A percentile compares a stretch with the other conserved stretches of the same genome.
phyloP scores from a whole-genome alignment of 2,113 vertebrate genomes.

The Elephas maximus region DNA sequence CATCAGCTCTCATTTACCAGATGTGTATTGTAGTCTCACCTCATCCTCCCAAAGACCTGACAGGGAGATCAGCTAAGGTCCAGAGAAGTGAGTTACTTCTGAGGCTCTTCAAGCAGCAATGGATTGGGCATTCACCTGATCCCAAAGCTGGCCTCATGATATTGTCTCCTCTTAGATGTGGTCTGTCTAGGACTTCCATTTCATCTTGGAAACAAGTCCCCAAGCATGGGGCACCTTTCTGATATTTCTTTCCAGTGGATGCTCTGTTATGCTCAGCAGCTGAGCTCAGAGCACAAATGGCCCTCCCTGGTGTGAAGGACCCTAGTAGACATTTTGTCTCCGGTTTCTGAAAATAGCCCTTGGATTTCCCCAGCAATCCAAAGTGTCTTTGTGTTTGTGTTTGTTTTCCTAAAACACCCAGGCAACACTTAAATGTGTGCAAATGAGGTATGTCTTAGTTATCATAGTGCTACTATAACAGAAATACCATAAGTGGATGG shows the following conservation, averaged over 20 bases:
- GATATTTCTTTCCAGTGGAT: not conserved
- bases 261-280: accelerated
- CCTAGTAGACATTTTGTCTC: too few relatives aligned
- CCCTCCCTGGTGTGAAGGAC: not conserved
- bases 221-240: not conserved
- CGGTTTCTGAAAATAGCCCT: not conserved
- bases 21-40: accelerated
- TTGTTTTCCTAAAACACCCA: not conserved
- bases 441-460: not conserved
- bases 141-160: not conserved
- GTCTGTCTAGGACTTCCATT: too few relatives aligned
- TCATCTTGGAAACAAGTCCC: not conserved
- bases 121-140: not conserved
- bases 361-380: not conserved
- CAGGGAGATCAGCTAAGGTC: not conserved
- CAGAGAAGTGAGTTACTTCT: not conserved
- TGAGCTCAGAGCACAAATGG: not conserved
- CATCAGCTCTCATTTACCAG: accelerated
- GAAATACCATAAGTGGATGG: too few relatives aligned
- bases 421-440: not conserved
- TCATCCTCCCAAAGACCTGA: not conserved
- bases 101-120: not conserved
- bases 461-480: too few relatives aligned
- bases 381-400: not conserved
- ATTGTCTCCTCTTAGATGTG: accelerated